These are phyloP conservation scores for Silurus asotus DNA, from an alignment of 2,113 vertebrate genomes.

Conservation along the genomic window DNA sequence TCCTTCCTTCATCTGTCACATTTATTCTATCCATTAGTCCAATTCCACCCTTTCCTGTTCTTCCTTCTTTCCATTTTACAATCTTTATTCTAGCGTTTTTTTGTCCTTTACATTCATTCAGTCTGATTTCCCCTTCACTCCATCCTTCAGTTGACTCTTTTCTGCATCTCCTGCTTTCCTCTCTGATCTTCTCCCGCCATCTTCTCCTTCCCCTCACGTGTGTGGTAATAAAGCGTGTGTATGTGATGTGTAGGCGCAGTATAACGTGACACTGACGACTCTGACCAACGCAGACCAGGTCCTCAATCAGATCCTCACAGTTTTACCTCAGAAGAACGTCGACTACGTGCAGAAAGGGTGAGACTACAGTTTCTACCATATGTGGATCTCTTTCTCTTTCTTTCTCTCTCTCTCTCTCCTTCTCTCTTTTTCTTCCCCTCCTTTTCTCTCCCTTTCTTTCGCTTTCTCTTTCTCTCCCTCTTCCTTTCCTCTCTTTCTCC, in stretches of 20 bases:
- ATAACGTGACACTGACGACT: constrained; percentile 87
- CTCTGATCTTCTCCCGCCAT: neutral
- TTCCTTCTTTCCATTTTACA: neutral
- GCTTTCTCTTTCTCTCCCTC: neutral
- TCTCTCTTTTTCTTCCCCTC: neutral
- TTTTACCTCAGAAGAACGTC: constrained; percentile 83
- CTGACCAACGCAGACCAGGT: constrained; percentile 85
- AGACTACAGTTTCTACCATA: constrained; percentile 30
- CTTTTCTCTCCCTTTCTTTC: neutral
- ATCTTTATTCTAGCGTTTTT: too few relatives aligned
- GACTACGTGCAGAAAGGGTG: constrained; percentile 91
- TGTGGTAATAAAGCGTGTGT: neutral
- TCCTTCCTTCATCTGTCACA: neutral
- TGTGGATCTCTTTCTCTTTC: too few relatives aligned
- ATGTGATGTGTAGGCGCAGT: constrained; percentile 76
- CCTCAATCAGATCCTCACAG: constrained; percentile 81
- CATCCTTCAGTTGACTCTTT: neutral
- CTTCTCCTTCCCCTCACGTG: neutral
- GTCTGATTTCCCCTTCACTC: neutral
- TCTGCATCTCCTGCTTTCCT: neutral
- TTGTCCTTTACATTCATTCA: neutral
- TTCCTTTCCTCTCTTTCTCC: neutral
- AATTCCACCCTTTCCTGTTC: neutral
- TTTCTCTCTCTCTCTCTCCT: neutral
- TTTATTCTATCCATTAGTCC: neutral